A percentile compares a stretch with the other conserved stretches of the same genome.
Evolutionary conservation across 2,797 vertebrate species (phyloP).

Genomic region (Rallus crepitans): DNA sequence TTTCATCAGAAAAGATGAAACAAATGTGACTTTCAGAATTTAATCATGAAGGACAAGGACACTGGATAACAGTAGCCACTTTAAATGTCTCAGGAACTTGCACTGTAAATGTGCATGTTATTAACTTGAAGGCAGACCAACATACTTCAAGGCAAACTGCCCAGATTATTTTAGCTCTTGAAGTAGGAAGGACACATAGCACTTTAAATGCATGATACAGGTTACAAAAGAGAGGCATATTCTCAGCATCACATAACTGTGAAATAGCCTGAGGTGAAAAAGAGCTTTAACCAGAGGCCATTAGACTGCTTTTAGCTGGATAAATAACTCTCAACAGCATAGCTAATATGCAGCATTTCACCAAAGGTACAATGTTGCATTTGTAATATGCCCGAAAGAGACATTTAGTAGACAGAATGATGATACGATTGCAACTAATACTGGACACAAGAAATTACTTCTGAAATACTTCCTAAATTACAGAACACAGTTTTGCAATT

Average conservation of each 20-base stretch:
- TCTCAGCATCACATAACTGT: constrained; percentile 31
- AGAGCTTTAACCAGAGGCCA: constrained; percentile 5
- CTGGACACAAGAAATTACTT: not conserved
- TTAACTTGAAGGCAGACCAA: constrained; percentile 21
- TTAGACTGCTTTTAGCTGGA: not conserved
- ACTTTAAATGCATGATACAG: constrained; percentile 27
- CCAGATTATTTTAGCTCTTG: constrained; percentile 39
- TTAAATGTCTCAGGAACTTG: constrained; percentile 32
- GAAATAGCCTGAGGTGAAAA: constrained; percentile 23
- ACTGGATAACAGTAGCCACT: constrained; percentile 30
- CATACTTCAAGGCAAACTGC: constrained; percentile 40
- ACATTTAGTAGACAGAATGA: not conserved
- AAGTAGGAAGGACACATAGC: constrained; percentile 12
- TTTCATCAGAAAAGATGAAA: constrained; percentile 64
- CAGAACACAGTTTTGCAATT: not conserved
- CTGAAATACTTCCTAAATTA: not conserved
- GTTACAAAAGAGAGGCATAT: constrained; percentile 22
- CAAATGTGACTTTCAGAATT: constrained; percentile 68
- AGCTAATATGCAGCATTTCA: not conserved
- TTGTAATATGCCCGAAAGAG: not conserved
- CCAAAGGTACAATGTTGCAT: not conserved
- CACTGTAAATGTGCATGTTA: constrained; percentile 25
- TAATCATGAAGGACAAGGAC: constrained; percentile 68
- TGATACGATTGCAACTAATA: not conserved
- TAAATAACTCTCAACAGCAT: not conserved